A percentile compares a stretch with the other conserved stretches of the same genome.
phyloP scores from a whole-genome alignment of 2,797 vertebrate species.

The Sebastes itinus region DNA sequence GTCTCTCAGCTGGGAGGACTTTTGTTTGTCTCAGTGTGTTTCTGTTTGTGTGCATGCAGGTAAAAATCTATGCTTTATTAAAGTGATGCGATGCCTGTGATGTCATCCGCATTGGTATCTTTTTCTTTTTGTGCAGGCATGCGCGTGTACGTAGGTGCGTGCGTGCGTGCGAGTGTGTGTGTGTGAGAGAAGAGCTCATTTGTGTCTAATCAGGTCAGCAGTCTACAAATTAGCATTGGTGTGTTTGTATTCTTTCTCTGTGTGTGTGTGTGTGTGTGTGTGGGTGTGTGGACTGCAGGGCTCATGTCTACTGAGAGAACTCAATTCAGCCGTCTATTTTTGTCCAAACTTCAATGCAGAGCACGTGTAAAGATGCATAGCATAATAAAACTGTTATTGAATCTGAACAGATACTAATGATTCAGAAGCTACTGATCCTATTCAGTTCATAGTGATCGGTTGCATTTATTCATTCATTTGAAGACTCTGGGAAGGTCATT shows the following conservation, averaged over 20 bases:
- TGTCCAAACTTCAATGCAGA: constrained; percentile 28
- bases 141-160: background rate
- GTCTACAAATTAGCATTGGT: constrained; percentile 42
- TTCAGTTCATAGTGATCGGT: background rate
- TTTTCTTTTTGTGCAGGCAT: background rate
- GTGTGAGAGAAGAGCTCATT: constrained; percentile 24
- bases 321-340: constrained; percentile 38
- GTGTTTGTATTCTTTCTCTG: constrained; percentile 3
- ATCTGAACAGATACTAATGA: background rate
- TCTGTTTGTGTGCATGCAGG: background rate
- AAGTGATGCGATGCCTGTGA: background rate
- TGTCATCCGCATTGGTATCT: background rate
- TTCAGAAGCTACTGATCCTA: background rate
- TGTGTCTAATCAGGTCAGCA: constrained; percentile 65
- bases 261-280: background rate
- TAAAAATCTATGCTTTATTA: background rate
- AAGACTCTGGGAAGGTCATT: background rate
- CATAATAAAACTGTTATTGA: constrained; percentile 4
- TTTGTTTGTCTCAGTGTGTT: constrained; percentile 10
- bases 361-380: constrained; percentile 8
- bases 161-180: background rate
- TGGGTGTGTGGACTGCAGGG: constrained; percentile 19
- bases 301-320: constrained; percentile 22
- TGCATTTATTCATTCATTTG: background rate
- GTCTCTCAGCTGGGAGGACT: constrained; percentile 18